Base-by-base conservation (phyloP, 2,888 invertebrate species). In the Aradus depressus region DNA sequence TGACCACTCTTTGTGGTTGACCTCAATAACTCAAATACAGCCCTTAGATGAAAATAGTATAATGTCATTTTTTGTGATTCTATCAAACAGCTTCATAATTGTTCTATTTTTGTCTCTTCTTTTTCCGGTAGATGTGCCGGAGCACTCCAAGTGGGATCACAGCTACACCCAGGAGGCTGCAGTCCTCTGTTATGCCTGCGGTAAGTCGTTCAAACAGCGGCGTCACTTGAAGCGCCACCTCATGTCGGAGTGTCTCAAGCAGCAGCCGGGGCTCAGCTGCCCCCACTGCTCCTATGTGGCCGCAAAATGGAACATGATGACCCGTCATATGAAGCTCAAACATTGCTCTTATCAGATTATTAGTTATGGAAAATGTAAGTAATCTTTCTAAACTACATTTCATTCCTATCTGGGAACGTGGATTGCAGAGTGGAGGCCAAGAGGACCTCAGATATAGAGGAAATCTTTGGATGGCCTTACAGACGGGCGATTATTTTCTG, bases 261-360 rank as follows among this genome's bases (percentile, higher is more conserved):
- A 79, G 71, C 82, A 76, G 66, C 83, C 76, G 61, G 79, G 75
- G 70, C 84, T 77, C 74, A 77, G 73, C 68, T 86, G 86, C 62
- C 79, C 79, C 44, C 75, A 79, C 68, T 86, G 86, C 32, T 45
- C 49, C 2, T 57, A 57, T 42, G 53, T 51, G 39, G 45, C 57
- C 10, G 43, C 51, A 19, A 50, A 45, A 26, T 18, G 26, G 4
- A 50, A 37, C 22, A 50, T 45, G 8, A 22, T 53, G 4, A 28
- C 53, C 19, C 37, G 53, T 18, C 53, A 53, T 35, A 31, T 53
- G 2, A 53, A 53, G 44, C 44, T 53, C 19, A 53, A 53, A 32
- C 53, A 53, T 45, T 53, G 31, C 5, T n/a, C 18, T 21, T n/a
- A 16, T 14, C 18, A 34, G 4, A 4, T 34, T 34, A 4, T 34